Base-by-base conservation (phyloP, 2,113 vertebrate species). In the Hypomesus transpacificus region DNA sequence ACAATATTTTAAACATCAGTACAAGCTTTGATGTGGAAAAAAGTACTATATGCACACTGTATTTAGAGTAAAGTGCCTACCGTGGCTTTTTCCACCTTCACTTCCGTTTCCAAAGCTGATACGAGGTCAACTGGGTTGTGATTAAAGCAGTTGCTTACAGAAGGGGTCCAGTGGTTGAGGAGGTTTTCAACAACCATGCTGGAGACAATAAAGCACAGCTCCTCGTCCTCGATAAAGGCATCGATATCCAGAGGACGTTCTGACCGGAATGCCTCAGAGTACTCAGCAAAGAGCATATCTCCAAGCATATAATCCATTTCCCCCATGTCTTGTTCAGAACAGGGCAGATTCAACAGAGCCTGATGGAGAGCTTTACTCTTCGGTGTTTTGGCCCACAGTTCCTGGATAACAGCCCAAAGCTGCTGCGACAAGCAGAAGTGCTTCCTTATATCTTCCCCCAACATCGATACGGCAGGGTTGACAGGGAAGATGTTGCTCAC, bases 81-180 rank as follows among this genome's bases (percentile, higher is more conserved):
- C 9, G 9, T 46, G 39, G 39, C 39, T 46, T 46, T 11, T 11
- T 46, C 39, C 39, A 46, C 39, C 39, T 46, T 46, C 7, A 11
- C 7, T 2, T 46, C 39, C 9, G 9, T 13, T 46, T 9, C 39
- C 11, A 9, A 46, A 46, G 9, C 9, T 11, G 39, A 46, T 13
- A 46, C 39, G 1, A 46, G 39, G 39, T 7, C 39, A 46, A 11
- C 39, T 46, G 8, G 39, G 39, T 7, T 46, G 39, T 46, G 39
- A 46, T 9, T 46, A 46, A 46, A 46, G 39, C 20, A 69, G 69
- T n/a, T 69, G 58, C 46, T 58, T 64, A 18, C 69, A 69, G n/a
- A 58, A 21, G 57, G 57, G 57, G 57, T 58, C 20, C 57, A 58
- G 57, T 58, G 57, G 11, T 22, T 11, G 39, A 58, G n/a, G n/a